These are phyloP conservation scores for Penaeus chinensis DNA, from an alignment of 1,140 invertebrate species.

Conservation along the genomic window DNA sequence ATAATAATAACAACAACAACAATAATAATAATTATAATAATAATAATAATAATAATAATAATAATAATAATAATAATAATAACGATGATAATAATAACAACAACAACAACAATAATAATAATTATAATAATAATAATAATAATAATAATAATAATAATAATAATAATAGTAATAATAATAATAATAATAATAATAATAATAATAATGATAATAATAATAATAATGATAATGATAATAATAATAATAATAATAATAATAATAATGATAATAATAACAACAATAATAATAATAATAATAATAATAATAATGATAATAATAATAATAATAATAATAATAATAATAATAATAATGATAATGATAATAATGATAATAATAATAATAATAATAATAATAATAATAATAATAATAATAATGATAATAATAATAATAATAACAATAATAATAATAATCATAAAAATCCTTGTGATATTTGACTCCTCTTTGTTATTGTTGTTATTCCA, in stretches of 20 bases:
- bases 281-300: too few species aligned
- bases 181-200: neutral
- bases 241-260: too few species aligned
- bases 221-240: conserved; percentile 1
- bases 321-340: too few species aligned
- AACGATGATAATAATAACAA: neutral
- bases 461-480: too few species aligned
- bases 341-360: too few species aligned
- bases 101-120: neutral
- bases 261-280: too few species aligned
- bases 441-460: too few species aligned
- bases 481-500: too few species aligned
- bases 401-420: neutral
- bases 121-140: conserved; percentile 8
- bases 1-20: neutral
- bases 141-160: conserved; percentile 16
- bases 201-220: neutral
- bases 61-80: neutral
- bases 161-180: neutral
- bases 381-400: neutral
- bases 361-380: too few species aligned
- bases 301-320: too few species aligned
- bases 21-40: neutral
- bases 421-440: neutral
- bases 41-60: conserved; percentile 14